Evolutionary conservation across 2,888 invertebrate species (phyloP), one percentile per base, ranked within the genome.

Genomic region (Parapristionchus giblindavisi): DNA sequence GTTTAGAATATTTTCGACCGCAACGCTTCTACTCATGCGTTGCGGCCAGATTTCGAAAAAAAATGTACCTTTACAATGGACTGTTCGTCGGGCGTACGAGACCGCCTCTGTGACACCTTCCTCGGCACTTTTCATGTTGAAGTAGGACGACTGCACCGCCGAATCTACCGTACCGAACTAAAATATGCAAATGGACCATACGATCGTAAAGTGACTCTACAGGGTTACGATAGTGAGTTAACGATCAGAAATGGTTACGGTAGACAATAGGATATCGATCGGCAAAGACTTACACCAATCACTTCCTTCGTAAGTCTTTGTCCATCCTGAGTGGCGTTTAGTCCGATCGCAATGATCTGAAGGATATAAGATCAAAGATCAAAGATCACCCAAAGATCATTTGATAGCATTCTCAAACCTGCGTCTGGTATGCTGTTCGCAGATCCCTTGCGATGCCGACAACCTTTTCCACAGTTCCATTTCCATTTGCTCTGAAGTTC

Each of bases 381-480:
- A 65, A 65, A 43, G 29, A 65, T 32, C 68, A n/a, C 24, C n/a
- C n/a, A n/a, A n/a, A n/a, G n/a, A n/a, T n/a, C n/a, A n/a, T 48
- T 48, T 48, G 14, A 48, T 21, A 14, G 11, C 48, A 11, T 48
- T 48, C 48, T 21, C 38, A 21, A 5, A 68, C 68, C 68, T 68
- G 68, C 8, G 71, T 71, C 38, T 54, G 48, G 24, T 56, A 71
- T 21, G 27, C 56, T 29, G 71, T 56, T 40, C 71, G 24, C 38
- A 71, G 43, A 56, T 71, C 71, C 29, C 24, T 36, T 34, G 71
- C 40, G 27, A 71, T 56, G 21, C 48, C 56, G 6, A 56, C 40
- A 0, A 71, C 71, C 29, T 71, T 71, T 40, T 71, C 71, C 29
- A 71, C 71, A 3, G 71, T 71, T n/a, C 56, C 71, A 43, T 71